Base-by-base conservation (phyloP, 2,797 vertebrate genomes). In the Eremophila alpestris region DNA sequence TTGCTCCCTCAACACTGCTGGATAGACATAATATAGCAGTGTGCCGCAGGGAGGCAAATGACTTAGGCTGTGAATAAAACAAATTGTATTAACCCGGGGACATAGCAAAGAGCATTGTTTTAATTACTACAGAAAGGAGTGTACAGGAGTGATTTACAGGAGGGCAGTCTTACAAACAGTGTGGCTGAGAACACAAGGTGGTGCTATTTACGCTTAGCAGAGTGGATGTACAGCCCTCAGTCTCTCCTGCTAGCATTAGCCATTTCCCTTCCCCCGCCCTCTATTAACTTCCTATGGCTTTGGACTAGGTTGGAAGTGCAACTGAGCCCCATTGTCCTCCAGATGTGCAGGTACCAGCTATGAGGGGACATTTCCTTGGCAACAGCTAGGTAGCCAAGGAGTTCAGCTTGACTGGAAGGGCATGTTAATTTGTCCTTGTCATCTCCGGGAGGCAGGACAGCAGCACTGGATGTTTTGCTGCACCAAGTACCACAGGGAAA, bases 361-460 rank as follows among this genome's bases (percentile, higher is more conserved):
- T 0, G 6, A 91, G 34, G 65, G 65, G 59, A 78, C 82, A 89
- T 93, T 81, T 86, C 87, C 73, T 87, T 92, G 94, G 92, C 87
- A 97, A 85, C 87, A 71, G 58, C 36, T 58, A 34, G 22, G 16
- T 9, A 87, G 49, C 74, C 56, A 43, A 87, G 74, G 45, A 91
- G 82, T 92, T 95, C 92, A 92, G 79, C 79, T 87, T 86, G 87
- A 92, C 58, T 93, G 67, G 82, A 93, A 83, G 64, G 78, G 81
- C 32, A 21, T 73, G 65, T 69, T 95, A 83, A 93, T 97, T 95
- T 93, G 89, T 95, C 94, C 93, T 95, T 95, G 95, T 94, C 93
- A 83, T 89, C 58, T 92, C 71, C 38, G 58, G 83, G 78, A 96
- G 41, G 71, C 64, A 94, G 82, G 79, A 92, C 82, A 92, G 87